Base-by-base conservation (phyloP, 2,113 vertebrate species). In the Falco punctatus region DNA sequence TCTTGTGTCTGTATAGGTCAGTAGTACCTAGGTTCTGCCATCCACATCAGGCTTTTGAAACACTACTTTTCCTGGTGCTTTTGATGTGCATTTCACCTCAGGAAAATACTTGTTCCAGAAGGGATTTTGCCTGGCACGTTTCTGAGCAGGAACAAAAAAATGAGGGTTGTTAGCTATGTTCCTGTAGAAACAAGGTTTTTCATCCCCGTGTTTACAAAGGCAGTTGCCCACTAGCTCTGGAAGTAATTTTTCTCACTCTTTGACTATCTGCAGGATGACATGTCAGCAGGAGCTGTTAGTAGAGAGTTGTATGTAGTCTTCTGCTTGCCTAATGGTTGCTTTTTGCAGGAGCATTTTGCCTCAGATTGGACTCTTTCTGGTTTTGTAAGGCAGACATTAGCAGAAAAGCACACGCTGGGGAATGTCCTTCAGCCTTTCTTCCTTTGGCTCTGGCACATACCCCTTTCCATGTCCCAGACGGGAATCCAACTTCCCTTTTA, bases 11-110 rank as follows among this genome's bases (percentile, higher is more conserved):
- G 52, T 74, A 18, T 19, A 49, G 64, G 46, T 83, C 64, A 30
- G 30, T 20, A 57, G 52, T 10, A 64, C 52, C 83, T 74, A n/a
- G 40, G 20, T 84, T 74, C 44, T 94, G 58, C 57, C 49, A 72
- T 51, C 32, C 35, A 15, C 10, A 23, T 49, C 33, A 59, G 27
- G 44, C 42, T 93, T 96, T 86, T 82, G 44, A 94, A 81, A 79
- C 0, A 0, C 21, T 71, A 7, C 38, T 66, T 17, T 71, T 84
- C n/a, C 38, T 0, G 0, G 15, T 42, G 27, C 54, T 94, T 95
- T 83, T 81, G 55, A 93, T 51, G 64, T 11, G 7, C 20, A 22
- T 88, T 92, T 73, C 69, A 85, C 35, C 21, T 86, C 59, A 21
- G 67, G 49, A 91, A 85, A 90, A 84, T 28, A 42, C 44, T 78